Evolutionary conservation across 1,140 invertebrate genomes (phyloP), one percentile per base, ranked within the genome.

Genomic region (Pinna nobilis): DNA sequence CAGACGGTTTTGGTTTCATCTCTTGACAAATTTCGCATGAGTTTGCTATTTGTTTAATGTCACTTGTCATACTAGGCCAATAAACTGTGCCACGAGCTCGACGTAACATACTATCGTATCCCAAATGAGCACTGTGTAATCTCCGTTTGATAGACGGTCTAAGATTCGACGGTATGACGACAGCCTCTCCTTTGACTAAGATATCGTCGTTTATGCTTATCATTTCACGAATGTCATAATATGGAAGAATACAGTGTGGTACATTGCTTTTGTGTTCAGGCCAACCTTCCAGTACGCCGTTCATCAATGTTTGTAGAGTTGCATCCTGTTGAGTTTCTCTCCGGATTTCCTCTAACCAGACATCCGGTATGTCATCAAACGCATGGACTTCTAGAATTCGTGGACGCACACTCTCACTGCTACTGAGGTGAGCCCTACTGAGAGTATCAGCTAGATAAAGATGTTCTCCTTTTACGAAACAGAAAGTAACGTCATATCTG

Each of bases 141-240:
- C 61, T 35, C 11, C 18, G 28, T 57, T 70, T 70, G 44, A 66
- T 70, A 11, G 68, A 39, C 9, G 18, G 1, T 53, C 71, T 3
- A 0, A 78, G 37, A 5, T 49, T 23, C 25, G 68, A 55, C 13
- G 63, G 71, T 25, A 74, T 74, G 0, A 74, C 30, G 18, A 61
- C 32, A 20, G 51, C 55, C 51, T 74, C 51, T 11, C 70, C 61
- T 20, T 67, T 66, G 20, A 73, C 25, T 11, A 73, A 35, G 5
- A 66, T 32, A n/a, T 72, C 82, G 50, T 85, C 74, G 59, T 78
- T 35, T 53, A 72, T 37, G 67, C 44, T 69, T 3, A 87, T 68
- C 67, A 65, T 70, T 44, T 64, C 69, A 74, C 79, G 74, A 20
- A 83, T 35, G 28, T 70, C 53, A 70, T 41, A 72, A 37, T 72